Conservation (phyloP, 2,888 invertebrate genomes). For the Invenusta paracnida region DNA sequence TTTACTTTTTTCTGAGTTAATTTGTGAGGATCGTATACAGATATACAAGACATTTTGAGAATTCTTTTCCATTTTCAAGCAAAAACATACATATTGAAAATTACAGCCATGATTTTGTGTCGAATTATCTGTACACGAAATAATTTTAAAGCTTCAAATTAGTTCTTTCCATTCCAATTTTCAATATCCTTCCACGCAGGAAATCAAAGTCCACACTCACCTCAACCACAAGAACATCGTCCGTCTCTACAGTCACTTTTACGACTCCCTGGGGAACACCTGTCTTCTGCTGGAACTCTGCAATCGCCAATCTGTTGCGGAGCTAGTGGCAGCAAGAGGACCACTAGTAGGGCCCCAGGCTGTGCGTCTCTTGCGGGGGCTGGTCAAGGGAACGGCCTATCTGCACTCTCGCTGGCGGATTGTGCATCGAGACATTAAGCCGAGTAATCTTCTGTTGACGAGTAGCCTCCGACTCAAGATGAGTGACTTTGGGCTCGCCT, state of each 20-base stretch:
- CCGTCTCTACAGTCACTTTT: conserved; percentile 6
- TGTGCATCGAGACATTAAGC: background rate
- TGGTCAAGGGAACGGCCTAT: background rate
- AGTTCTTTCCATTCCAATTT: too few relatives aligned
- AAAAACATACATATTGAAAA: too few relatives aligned
- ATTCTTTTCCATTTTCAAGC: too few relatives aligned
- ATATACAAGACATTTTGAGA: too few relatives aligned
- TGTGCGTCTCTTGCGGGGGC: background rate
- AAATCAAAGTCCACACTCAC: background rate
- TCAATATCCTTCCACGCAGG: background rate
- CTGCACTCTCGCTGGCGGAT: background rate
- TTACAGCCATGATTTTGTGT: too few relatives aligned
- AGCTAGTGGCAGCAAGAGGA: background rate
- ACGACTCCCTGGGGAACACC: background rate
- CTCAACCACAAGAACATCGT: conserved; percentile 5
- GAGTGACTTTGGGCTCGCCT: conserved; percentile 9
- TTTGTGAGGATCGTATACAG: too few relatives aligned
- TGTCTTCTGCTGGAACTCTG: background rate
- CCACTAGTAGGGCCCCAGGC: background rate
- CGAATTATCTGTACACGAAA: too few relatives aligned
- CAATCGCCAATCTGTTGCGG: background rate
- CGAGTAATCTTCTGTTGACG: background rate
- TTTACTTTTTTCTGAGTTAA: too few relatives aligned
- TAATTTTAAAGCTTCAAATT: too few relatives aligned
- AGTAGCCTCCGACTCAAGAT: background rate